phyloP scores from a whole-genome alignment of 2,797 vertebrate genomes.

The Pangasius larnaudii region DNA sequence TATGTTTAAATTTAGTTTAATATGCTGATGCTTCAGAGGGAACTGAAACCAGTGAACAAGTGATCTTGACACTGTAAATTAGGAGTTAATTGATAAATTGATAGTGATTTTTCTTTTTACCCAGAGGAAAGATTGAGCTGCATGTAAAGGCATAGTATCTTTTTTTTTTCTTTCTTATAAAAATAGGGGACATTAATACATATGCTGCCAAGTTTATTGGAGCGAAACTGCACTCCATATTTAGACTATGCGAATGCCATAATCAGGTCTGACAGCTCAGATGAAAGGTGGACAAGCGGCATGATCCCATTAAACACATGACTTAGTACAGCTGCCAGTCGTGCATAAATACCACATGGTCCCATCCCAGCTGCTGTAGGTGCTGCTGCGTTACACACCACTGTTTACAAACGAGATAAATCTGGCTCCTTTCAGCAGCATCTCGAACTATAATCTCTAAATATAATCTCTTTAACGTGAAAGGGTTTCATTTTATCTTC shows the following conservation, averaged over 20 bases:
- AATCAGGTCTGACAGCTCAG: constrained; percentile 36
- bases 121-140: background rate
- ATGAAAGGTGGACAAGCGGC: constrained; percentile 32
- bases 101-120: background rate
- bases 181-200: background rate
- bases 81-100: background rate
- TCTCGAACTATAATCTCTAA: background rate
- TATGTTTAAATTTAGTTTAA: background rate
- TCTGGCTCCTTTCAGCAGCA: background rate
- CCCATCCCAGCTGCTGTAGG: constrained; percentile 2
- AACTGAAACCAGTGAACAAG: background rate
- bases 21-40: background rate
- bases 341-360: constrained; percentile 26
- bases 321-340: constrained; percentile 38
- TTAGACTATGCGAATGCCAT: background rate
- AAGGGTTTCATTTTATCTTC: background rate
- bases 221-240: background rate
- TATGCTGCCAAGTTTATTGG: background rate
- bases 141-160: background rate
- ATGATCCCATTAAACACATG: constrained; percentile 61
- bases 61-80: background rate
- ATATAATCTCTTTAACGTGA: background rate
- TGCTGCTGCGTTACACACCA: background rate
- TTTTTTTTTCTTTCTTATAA: background rate
- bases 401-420: background rate